A percentile compares a stretch with the other conserved stretches of the same genome.
These are phyloP conservation scores for Rambutsinella grinnellia DNA, from an alignment of 2,888 invertebrate species.

Conservation along the genomic window DNA sequence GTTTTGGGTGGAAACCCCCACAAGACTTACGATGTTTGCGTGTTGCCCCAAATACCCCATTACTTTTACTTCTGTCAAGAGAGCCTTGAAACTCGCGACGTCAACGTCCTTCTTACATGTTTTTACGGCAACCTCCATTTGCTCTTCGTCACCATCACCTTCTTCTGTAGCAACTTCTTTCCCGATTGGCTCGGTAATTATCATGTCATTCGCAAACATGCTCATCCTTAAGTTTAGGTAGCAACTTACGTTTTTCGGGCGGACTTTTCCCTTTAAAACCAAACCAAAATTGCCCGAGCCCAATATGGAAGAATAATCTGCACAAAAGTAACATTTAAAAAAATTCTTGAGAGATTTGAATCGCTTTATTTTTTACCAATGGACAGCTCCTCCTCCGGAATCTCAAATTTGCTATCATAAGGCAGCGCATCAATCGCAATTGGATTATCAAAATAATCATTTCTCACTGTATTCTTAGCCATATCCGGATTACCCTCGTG, in stretches of 20 bases:
- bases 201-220: not conserved
- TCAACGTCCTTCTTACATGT: conserved; percentile 39
- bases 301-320: conserved; percentile 2
- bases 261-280: conserved; percentile 15
- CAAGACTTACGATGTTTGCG: conserved; percentile 44
- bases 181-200: not conserved
- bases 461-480: not conserved
- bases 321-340: not conserved
- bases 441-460: conserved; percentile 6
- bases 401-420: conserved; percentile 41
- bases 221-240: conserved; percentile 1
- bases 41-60: conserved; percentile 56
- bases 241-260: not conserved
- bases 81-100: conserved; percentile 46
- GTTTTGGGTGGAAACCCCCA: conserved; percentile 52
- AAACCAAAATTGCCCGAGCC: conserved; percentile 27
- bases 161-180: not conserved
- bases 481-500: conserved; percentile 30
- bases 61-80: conserved; percentile 59
- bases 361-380: conserved; percentile 20
- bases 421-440: conserved; percentile 32
- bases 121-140: conserved; percentile 46
- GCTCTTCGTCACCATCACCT: not conserved
- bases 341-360: not conserved
- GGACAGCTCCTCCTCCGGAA: conserved; percentile 8